Evolutionary conservation across 92 coral and sea anemone genomes (phyloP).

Genomic region (Phenganax marumi): DNA sequence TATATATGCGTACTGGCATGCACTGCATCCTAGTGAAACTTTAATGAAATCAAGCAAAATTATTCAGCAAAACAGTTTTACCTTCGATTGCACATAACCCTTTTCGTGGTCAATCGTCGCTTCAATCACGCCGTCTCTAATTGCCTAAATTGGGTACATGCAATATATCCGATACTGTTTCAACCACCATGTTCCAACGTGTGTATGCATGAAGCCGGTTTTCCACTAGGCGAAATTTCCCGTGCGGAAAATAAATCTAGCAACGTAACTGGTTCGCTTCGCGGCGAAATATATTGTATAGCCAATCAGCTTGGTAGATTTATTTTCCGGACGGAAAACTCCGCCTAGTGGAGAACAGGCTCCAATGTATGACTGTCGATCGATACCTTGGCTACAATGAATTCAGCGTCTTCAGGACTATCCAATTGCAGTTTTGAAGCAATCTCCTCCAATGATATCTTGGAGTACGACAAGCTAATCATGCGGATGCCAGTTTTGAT

Average conservation of each 20-base stretch:
- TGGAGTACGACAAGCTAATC: constrained; percentile 94
- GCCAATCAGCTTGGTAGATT: too few species aligned
- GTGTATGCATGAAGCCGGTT: too few species aligned
- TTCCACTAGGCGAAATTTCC: too few species aligned
- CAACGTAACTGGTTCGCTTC: too few species aligned
- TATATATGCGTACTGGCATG: too few species aligned
- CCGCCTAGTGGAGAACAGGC: not conserved
- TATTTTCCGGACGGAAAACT: too few species aligned
- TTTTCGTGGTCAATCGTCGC: constrained; percentile 94
- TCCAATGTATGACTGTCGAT: not conserved
- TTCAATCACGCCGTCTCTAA: constrained; percentile 99
- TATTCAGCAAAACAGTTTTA: not conserved
- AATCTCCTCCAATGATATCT: constrained; percentile 87
- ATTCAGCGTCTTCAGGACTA: constrained; percentile 99
- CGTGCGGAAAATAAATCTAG: too few species aligned
- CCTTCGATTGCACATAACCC: constrained; percentile 97
- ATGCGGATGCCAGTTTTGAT: constrained; percentile 97
- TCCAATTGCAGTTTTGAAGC: constrained; percentile 93
- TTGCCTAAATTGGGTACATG: constrained; percentile 60
- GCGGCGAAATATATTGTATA: too few species aligned
- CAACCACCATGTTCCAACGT: too few species aligned
- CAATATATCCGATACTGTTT: too few species aligned
- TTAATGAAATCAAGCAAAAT: too few species aligned
- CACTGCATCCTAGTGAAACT: too few species aligned
- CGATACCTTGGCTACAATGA: constrained; percentile 92